Percentiles rank a stretch among this genome's conserved stretches.
Conservation (phyloP, 92 coral and sea anemone species). For the Muricea muricata region DNA sequence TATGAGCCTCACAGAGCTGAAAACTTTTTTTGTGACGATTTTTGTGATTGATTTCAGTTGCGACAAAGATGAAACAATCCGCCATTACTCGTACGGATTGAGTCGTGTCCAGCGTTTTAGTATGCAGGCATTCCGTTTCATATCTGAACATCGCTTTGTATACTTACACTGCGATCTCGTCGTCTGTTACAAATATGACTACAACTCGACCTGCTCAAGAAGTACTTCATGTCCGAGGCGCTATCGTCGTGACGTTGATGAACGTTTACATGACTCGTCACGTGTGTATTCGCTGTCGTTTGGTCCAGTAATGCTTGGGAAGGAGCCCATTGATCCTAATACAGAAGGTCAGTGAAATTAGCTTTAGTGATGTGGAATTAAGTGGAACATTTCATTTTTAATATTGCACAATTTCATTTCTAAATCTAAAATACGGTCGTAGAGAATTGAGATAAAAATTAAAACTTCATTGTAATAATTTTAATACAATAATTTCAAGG, state of each 20-base stretch:
- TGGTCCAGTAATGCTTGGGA: neutral
- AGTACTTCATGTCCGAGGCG: constrained; percentile 2
- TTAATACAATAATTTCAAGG: too few relatives aligned
- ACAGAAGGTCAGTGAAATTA: neutral
- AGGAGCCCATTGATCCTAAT: neutral
- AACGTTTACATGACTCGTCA: neutral
- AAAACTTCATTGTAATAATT: too few relatives aligned
- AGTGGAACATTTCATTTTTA: too few relatives aligned
- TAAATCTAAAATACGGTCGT: too few relatives aligned
- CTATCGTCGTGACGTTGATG: constrained; percentile 5
- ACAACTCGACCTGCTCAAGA: constrained; percentile 6
- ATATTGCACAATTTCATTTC: too few relatives aligned
- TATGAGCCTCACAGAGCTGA: too few relatives aligned
- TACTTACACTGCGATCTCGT: constrained; percentile 17
- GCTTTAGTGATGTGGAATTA: too few relatives aligned
- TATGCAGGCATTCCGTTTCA: constrained; percentile 7
- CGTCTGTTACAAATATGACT: neutral
- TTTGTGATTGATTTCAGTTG: neutral
- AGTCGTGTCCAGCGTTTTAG: constrained; percentile 6
- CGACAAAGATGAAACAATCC: constrained; percentile 18
- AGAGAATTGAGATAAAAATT: too few relatives aligned
- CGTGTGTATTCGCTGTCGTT: constrained; percentile 7
- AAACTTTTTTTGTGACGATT: neutral
- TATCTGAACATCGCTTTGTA: neutral
- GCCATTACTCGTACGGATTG: neutral